A percentile compares a stretch with the other conserved stretches of the same genome.
phyloP scores from a whole-genome alignment of 2,888 invertebrate species.

The Drosophila prolongata region DNA sequence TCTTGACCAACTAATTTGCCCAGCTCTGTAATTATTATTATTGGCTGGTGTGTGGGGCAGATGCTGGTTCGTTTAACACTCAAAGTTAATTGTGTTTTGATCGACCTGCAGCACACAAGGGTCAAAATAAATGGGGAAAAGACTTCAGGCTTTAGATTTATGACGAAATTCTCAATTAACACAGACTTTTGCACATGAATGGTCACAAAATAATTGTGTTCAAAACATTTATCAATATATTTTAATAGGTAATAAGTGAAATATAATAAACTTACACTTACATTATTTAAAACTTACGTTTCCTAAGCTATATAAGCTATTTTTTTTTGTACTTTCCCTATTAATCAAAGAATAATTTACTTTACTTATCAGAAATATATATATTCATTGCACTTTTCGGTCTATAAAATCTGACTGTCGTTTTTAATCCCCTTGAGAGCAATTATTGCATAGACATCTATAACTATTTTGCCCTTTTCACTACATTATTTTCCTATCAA shows the following conservation, averaged over 20 bases:
- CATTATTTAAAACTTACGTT: too few relatives aligned
- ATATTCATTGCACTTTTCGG: too few relatives aligned
- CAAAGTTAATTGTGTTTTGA: constrained; percentile 54
- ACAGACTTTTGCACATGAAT: neutral
- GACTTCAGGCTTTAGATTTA: constrained; percentile 8
- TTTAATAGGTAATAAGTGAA: too few relatives aligned
- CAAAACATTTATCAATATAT: too few relatives aligned
- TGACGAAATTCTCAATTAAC: constrained; percentile 6
- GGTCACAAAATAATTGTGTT: neutral
- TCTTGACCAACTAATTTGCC: constrained; percentile 38
- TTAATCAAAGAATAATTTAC: too few relatives aligned
- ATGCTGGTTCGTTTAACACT: constrained; percentile 45
- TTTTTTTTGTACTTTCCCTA: too few relatives aligned
- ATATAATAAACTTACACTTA: too few relatives aligned
- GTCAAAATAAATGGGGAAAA: neutral
- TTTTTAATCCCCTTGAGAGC: constrained; percentile 11
- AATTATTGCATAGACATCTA: constrained; percentile 22
- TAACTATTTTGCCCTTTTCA: neutral
- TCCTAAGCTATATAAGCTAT: too few relatives aligned
- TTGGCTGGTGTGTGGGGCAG: constrained; percentile 24
- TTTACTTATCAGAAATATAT: too few relatives aligned
- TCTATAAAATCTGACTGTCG: neutral
- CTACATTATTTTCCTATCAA: neutral
- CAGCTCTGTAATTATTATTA: constrained; percentile 40
- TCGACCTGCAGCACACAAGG: constrained; percentile 24